A percentile compares a stretch with the other conserved stretches of the same genome.
Evolutionary conservation across 2,888 invertebrate genomes (phyloP).

Genomic region (Andrena praecox): DNA sequence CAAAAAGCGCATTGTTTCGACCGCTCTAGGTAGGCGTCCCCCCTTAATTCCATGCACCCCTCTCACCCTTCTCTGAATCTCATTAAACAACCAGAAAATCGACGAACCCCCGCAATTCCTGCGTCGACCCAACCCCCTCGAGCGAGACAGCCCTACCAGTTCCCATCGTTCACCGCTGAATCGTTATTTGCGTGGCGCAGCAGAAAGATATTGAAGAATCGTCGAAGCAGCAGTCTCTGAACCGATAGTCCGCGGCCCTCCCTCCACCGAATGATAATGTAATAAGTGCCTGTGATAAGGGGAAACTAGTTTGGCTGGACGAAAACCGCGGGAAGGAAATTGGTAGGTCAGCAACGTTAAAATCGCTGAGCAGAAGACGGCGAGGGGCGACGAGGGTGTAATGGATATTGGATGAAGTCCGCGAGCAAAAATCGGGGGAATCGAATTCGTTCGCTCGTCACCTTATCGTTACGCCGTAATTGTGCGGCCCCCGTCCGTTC

Average conservation of each 20-base stretch:
- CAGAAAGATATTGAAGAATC: constrained; percentile 40
- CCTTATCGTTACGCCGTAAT: constrained; percentile 59
- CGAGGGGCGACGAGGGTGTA: constrained; percentile 40
- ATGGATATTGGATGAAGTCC: constrained; percentile 56
- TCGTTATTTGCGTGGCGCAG: constrained; percentile 45
- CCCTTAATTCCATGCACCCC: too few relatives aligned
- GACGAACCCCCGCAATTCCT: not conserved
- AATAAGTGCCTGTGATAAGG: constrained; percentile 62
- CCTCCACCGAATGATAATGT: constrained; percentile 51
- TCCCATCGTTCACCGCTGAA: constrained; percentile 19
- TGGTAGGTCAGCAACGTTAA: constrained; percentile 60
- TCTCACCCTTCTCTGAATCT: too few relatives aligned
- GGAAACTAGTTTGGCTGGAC: constrained; percentile 54
- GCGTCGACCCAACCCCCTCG: not conserved
- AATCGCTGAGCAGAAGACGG: constrained; percentile 57
- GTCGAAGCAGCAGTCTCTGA: constrained; percentile 14
- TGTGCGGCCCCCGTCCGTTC: constrained; percentile 30
- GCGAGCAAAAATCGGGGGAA: constrained; percentile 27
- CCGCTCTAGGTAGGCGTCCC: too few relatives aligned
- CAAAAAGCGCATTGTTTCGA: too few relatives aligned
- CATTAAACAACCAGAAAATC: too few relatives aligned
- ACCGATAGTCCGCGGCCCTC: constrained; percentile 12
- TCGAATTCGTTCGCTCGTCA: constrained; percentile 59
- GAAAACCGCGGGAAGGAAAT: constrained; percentile 43
- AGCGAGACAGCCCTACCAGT: not conserved